A percentile compares a stretch with the other conserved stretches of the same genome.
Evolutionary conservation across 2,888 invertebrate genomes (phyloP).

Genomic region (Metopia argyrocephala): DNA sequence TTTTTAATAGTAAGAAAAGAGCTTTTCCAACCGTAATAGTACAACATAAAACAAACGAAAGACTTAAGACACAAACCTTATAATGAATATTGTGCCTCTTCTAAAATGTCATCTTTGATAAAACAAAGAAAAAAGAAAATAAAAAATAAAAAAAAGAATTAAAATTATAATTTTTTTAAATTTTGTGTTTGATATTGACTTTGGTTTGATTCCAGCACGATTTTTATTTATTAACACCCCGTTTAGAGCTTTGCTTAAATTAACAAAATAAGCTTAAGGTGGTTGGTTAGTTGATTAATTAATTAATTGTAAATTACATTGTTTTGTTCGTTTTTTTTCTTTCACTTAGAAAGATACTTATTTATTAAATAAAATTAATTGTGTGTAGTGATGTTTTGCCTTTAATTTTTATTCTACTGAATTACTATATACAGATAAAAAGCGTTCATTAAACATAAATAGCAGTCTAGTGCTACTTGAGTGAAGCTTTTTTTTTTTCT

Average conservation of each 20-base stretch:
- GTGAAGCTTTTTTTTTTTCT: conserved; percentile 64
- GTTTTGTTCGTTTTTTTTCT: neutral
- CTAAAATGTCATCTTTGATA: conserved; percentile 5
- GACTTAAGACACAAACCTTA: conserved; percentile 73
- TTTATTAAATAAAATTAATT: neutral
- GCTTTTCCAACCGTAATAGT: conserved; percentile 57
- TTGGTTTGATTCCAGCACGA: conserved; percentile 78
- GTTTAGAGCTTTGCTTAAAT: conserved; percentile 58
- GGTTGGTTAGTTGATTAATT: conserved; percentile 23
- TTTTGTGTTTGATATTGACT: neutral
- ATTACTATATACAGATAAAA: too few species aligned
- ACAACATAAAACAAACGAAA: conserved; percentile 69
- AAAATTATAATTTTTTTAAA: conserved; percentile 32
- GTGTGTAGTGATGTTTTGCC: conserved; percentile 5
- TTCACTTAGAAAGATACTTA: neutral
- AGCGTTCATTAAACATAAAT: conserved; percentile 65
- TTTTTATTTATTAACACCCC: conserved; percentile 55
- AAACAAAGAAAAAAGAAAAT: neutral
- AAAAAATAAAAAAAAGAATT: too few species aligned
- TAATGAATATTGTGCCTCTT: conserved; percentile 17
- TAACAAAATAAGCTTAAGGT: conserved; percentile 59
- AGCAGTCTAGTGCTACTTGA: conserved; percentile 68
- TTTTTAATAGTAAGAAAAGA: conserved; percentile 60
- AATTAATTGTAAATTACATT: conserved; percentile 24
- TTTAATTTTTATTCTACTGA: conserved; percentile 21